phyloP scores from a whole-genome alignment of 2,797 vertebrate species.

The Xiphorhynchus erythropygius region DNA sequence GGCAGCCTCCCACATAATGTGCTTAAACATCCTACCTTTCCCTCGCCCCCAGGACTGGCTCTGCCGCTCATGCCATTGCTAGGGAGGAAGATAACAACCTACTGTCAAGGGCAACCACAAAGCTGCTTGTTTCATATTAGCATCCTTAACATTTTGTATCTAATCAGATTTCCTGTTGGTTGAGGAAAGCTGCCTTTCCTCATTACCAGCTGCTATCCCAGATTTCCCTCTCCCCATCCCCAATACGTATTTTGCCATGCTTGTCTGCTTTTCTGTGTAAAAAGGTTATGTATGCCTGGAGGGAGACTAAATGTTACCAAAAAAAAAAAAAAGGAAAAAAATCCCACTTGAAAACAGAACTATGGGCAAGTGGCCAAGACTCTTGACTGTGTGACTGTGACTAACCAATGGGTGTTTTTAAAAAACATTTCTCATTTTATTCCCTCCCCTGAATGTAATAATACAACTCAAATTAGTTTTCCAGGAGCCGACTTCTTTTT shows the following conservation, averaged over 20 bases:
- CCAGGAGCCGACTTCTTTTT: slow-evolving; percentile 43
- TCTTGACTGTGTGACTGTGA: slow-evolving; percentile 27
- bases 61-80: not conserved
- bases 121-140: not conserved
- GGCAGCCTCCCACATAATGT: not conserved
- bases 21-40: not conserved
- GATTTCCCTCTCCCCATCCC: slow-evolving; percentile 1
- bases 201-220: slow-evolving; percentile 18
- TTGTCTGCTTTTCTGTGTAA: slow-evolving; percentile 44
- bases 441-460: slow-evolving; percentile 6
- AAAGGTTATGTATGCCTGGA: slow-evolving; percentile 61
- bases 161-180: slow-evolving; percentile 32
- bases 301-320: not conserved
- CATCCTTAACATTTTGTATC: not conserved
- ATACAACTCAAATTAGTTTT: slow-evolving; percentile 45
- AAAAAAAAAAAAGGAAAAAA: not conserved
- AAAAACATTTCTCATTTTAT: not conserved
- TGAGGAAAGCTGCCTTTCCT: slow-evolving; percentile 21
- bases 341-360: slow-evolving; percentile 12
- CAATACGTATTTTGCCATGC: not conserved
- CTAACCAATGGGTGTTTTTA: slow-evolving; percentile 11
- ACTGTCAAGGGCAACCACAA: slow-evolving; percentile 6
- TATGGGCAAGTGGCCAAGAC: slow-evolving; percentile 35
- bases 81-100: not conserved
- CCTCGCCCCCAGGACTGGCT: not conserved